Percentiles rank a stretch among this genome's conserved stretches.
Conservation (phyloP, 2,113 vertebrate genomes). For the Megaptera novaeangliae region DNA sequence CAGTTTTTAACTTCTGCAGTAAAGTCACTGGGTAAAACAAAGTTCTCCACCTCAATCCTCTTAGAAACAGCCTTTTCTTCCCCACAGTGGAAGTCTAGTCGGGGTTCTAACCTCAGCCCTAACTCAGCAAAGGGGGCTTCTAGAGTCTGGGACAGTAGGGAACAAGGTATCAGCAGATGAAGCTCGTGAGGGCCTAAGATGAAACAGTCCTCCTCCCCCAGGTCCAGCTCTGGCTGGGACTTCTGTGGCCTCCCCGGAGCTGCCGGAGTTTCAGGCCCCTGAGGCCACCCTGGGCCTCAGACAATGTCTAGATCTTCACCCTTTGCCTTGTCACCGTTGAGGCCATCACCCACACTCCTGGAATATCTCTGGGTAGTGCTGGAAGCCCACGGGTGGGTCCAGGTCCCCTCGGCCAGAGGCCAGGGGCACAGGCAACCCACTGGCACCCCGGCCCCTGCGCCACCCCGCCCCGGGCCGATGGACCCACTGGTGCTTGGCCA, state of each 20-base stretch:
- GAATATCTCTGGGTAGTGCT: constrained; percentile 70
- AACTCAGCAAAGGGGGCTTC: not conserved
- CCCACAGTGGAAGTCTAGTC: not conserved
- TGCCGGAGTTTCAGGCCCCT: not conserved
- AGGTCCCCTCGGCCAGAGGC: not conserved
- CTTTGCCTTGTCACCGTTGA: not conserved
- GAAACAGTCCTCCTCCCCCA: not conserved
- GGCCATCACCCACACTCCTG: constrained; percentile 65
- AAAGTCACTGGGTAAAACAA: not conserved
- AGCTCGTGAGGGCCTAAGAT: not conserved
- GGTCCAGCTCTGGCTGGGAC: not conserved
- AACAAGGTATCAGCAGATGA: not conserved
- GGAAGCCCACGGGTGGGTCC: constrained; percentile 68
- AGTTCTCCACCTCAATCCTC: not conserved
- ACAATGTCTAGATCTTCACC: not conserved
- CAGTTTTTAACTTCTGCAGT: not conserved
- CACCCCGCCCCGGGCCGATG: constrained; percentile 60
- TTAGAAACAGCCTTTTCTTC: not conserved
- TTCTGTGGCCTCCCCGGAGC: not conserved
- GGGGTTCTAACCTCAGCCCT: not conserved
- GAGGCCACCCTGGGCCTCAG: not conserved
- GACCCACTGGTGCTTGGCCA: constrained; percentile 82
- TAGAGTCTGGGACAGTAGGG: not conserved
- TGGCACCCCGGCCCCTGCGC: not conserved
- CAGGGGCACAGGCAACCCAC: not conserved